Conservation (phyloP, 2,797 vertebrate genomes). For the Notoglanidium macrostoma region DNA sequence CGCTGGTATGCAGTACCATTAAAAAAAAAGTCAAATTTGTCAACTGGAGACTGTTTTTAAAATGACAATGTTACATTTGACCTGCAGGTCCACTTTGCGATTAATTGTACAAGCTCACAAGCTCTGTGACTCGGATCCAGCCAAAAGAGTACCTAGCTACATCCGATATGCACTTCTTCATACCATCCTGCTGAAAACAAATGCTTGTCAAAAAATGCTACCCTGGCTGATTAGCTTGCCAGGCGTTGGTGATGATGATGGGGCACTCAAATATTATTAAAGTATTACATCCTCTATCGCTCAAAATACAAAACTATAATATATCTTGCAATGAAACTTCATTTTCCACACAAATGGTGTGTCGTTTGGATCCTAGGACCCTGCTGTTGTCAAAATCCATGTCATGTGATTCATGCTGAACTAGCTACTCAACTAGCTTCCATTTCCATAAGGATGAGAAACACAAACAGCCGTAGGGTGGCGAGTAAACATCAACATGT, state of each 20-base stretch:
- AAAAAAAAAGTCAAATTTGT: not conserved
- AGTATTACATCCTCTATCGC: not conserved
- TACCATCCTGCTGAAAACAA: not conserved
- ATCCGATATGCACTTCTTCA: not conserved
- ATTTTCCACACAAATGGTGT: not conserved
- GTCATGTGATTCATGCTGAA: not conserved
- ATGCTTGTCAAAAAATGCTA: not conserved
- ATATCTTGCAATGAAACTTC: not conserved
- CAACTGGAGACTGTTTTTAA: not conserved
- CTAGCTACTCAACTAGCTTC: not conserved
- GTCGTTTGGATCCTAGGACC: not conserved
- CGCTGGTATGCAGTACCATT: not conserved
- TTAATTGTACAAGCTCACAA: not conserved
- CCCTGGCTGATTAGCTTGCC: not conserved
- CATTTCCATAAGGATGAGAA: not conserved
- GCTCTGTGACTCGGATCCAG: not conserved
- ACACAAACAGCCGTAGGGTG: not conserved
- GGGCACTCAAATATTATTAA: not conserved
- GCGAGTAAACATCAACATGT: not conserved
- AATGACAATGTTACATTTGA: not conserved
- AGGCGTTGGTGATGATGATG: not conserved
- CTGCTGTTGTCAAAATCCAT: not conserved
- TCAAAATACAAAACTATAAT: not conserved
- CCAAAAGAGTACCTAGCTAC: not conserved
- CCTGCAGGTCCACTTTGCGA: not conserved